Base-by-base conservation (phyloP, 2,797 vertebrate genomes). In the Pseudomugil tenellus region DNA sequence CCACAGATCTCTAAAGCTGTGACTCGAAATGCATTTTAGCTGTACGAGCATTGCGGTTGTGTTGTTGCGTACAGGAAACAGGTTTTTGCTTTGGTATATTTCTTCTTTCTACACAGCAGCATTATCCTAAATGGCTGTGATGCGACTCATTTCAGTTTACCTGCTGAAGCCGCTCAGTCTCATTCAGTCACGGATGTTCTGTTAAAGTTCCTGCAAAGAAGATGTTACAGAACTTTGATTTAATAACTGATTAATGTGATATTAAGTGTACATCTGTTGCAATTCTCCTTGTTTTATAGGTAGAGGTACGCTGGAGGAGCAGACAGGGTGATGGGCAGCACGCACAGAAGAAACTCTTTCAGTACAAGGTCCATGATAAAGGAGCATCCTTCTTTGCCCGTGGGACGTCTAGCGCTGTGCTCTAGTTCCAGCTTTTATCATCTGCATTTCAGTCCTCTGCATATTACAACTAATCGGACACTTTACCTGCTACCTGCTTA, bases 291-390 rank as follows among this genome's bases (percentile, higher is more conserved):
- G 26, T 48, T 58, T 74, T 84, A 51, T 86, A 99, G 98, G 91
- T 99, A 67, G 95, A 92, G 46, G 94, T 98, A 70, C 94, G 93
- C 59, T 93, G 91, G 93, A 92, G 93, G 51, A 75, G 92, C 55
- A 76, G 74, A 59, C 79, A 41, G 21, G 56, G 68, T 25, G 88
- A 87, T 23, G 83, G 67, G 1, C 70, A 6, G 55, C 52, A 5
- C 81, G 87, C 90, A 1, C 81, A 70, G 11, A 81, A 65, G 55
- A 93, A 93, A 72, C 76, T 91, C 55, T 97, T 96, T 84, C 97
- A 99, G 87, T 99, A 96, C 76, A 98, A 98, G 72, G 95, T 99
- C 82, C 95, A 96, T 2, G 97, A 98, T 72, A 97, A 93, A 90
- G 96, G 90, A 0, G 96, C 95, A 31, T 93, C 93, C 5, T 98